Evolutionary conservation across 1,140 invertebrate genomes (phyloP), one percentile per base, ranked within the genome.

Genomic region (Aporrectodea caliginosa): DNA sequence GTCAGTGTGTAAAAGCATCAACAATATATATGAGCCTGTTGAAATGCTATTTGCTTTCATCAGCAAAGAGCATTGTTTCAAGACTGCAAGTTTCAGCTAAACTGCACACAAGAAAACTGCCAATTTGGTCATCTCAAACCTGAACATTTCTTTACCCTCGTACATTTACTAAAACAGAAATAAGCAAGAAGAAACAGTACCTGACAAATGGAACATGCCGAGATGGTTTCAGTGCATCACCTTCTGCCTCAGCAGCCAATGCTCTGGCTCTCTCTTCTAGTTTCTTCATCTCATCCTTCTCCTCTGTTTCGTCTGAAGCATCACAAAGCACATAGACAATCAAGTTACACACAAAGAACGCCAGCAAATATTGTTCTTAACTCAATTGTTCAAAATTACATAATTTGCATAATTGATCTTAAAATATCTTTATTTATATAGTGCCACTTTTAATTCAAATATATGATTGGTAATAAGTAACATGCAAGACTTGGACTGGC

Each of bases 191-290:
- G 72, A 74, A 69, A 16, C 33, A 30, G 69, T 83, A 89, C 86
- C 86, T 87, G 75, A 90, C 89, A 87, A 90, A 90, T 72, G 85
- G 35, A 27, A 90, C 85, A 70, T 85, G 85, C 78, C 88, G 87
- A 77, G 86, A 85, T 33, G 81, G 83, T 77, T 84, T 84, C 1
- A 84, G 79, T 77, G 85, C 79, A 75, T 89, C 88, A 74, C 83
- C 81, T 29, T 85, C 34, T 6, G 86, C 83, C 79, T 88, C 88
- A 77, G 87, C 84, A 2, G 88, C 87, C 83, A 90, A 85, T 80
- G 90, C 87, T 78, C 92, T 91, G 74, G 93, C 93, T 88, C 93
- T 93, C 22, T 93, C 94, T 87, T 97, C 94, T 75, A 97, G 86
- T 85, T 94, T 91, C 86, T 93, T 90, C 94, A 97, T 97, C 73